Conservation (phyloP, 2,797 vertebrate species). For the Kryptolebias ocellatus region DNA sequence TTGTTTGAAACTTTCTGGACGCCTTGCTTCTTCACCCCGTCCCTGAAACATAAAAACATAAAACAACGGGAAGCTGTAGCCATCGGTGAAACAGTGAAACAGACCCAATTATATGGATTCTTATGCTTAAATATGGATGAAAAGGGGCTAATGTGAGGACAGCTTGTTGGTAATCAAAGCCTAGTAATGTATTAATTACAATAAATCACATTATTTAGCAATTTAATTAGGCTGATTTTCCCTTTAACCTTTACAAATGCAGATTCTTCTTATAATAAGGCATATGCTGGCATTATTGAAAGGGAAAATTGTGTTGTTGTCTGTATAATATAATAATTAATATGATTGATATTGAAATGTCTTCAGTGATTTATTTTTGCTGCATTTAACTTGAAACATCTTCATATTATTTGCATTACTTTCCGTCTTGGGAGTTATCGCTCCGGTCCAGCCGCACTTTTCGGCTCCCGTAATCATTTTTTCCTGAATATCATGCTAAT, state of each 20-base stretch:
- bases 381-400: slow-evolving; percentile 11
- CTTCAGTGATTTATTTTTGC: background rate
- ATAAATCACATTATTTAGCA: slow-evolving; percentile 53
- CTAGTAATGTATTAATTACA: slow-evolving; percentile 74
- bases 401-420: slow-evolving; percentile 16
- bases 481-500: slow-evolving; percentile 36
- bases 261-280: slow-evolving; percentile 16
- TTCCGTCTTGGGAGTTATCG: slow-evolving; percentile 24
- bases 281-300: background rate
- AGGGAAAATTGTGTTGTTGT: slow-evolving; percentile 2
- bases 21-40: too few relatives aligned
- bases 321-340: slow-evolving; percentile 2
- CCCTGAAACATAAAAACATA: too few relatives aligned
- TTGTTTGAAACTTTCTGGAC: too few relatives aligned
- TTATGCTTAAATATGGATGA: slow-evolving; percentile 39
- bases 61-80: too few relatives aligned
- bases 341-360: background rate
- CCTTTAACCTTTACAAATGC: slow-evolving; percentile 45
- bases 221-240: slow-evolving; percentile 55
- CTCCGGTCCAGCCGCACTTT: slow-evolving; percentile 33
- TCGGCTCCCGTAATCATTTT: slow-evolving; percentile 23
- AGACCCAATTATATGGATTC: slow-evolving; percentile 21
- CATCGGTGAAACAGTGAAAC: too few relatives aligned
- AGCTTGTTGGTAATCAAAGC: slow-evolving; percentile 70
- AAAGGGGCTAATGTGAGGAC: slow-evolving; percentile 60